Base-by-base conservation (phyloP, 1,140 invertebrate species). In the Mylabris phalerata region DNA sequence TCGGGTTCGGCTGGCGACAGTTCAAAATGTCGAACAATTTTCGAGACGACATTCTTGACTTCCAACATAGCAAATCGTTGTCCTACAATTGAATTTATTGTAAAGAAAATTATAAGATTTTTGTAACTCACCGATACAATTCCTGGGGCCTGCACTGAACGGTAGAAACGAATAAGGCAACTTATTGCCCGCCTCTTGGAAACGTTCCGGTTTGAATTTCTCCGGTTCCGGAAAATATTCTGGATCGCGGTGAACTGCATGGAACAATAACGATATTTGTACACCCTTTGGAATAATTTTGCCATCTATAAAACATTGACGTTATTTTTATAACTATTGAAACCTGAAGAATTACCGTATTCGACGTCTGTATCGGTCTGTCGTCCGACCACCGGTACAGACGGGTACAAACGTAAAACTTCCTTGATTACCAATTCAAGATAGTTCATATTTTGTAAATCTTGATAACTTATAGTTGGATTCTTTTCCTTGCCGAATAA, bases 181-280 rank as follows among this genome's bases (percentile, higher is more conserved):
- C 54, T 83, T 75, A 26, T 79, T 76, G 25, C 71, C 71, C 26
- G 74, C 73, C 63, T 84, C 82, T 61, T 84, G 80, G 72, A 92
- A 93, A 66, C 88, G 77, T 50, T 91, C 86, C 0, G 90, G 90
- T 71, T 90, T 80, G 69, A 89, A 93, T 50, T 76, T 74, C 26
- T 86, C 79, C 1, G 90, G 89, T 50, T 92, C 79, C 24, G 82
- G 79, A 69, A 82, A 93, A 27, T 81, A 68, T 26, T 82, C 74
- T 3, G 79, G 75, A 67, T 88, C 79, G 44, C 85, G 78, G 70
- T 93, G 90, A 25, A 92, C 69, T 48, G 80, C 77, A 47, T 78
- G 79, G 10, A 80, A 73, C 10, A 75, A 62, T 6, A 87, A 72
- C 19, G 79, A 71, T 3, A 78, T 75, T 3, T 75, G 73, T 0